Conservation (phyloP, 37 sponge, comb jelly and placozoan genomes). For the Halisarca cf. caerulea region DNA sequence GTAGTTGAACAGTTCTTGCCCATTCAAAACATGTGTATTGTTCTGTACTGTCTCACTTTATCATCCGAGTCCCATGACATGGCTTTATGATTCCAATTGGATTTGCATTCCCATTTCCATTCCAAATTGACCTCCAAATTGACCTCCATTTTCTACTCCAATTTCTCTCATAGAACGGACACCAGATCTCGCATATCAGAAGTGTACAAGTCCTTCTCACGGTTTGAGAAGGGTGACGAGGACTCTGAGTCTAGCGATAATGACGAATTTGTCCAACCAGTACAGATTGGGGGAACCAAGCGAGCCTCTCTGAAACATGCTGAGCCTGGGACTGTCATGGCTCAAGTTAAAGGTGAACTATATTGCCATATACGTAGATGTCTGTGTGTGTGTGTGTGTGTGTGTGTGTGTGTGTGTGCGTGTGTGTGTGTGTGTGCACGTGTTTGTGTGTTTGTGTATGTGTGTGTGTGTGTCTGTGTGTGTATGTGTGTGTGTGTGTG, state of each 20-base stretch:
- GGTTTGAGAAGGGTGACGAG: constrained; percentile 16
- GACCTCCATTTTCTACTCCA: neutral
- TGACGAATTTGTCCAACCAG: constrained; percentile 6
- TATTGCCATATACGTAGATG: too few species aligned
- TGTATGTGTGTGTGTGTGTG: too few species aligned
- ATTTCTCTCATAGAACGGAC: neutral
- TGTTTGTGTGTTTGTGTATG: too few species aligned
- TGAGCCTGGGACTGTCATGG: constrained; percentile 18
- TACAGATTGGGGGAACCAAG: constrained; percentile 2
- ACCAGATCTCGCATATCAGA: neutral
- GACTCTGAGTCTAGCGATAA: neutral
- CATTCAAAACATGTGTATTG: too few species aligned
- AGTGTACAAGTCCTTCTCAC: neutral
- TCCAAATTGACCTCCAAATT: neutral
- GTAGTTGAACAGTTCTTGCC: too few species aligned
- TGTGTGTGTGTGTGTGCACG: too few species aligned
- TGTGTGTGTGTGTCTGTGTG: too few species aligned
- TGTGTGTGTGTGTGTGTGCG: too few species aligned
- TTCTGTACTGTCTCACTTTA: too few species aligned
- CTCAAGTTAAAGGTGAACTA: constrained; percentile 36
- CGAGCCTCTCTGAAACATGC: constrained; percentile 29
- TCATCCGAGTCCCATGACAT: too few species aligned
- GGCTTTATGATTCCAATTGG: too few species aligned
- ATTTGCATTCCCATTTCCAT: neutral
- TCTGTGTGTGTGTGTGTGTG: too few species aligned